Conservation (phyloP, 1,140 invertebrate species). For the Drosophila auraria region DNA sequence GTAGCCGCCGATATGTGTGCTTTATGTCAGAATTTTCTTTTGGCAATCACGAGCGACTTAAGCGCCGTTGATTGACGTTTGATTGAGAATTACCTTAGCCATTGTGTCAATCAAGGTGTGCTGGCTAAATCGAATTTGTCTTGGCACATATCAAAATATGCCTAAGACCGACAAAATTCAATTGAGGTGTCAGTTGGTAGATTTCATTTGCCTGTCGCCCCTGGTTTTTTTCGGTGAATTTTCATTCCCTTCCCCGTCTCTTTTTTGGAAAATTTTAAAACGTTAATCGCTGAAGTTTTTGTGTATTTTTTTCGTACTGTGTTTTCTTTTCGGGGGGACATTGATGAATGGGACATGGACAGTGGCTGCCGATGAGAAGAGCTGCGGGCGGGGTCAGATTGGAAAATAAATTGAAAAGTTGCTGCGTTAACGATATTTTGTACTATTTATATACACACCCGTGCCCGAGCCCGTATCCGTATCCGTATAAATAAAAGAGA, state of each 20-base stretch:
- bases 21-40: constrained; percentile 62
- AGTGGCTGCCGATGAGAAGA: constrained; percentile 13
- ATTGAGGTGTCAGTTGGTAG: constrained; percentile 74
- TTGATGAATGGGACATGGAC: constrained; percentile 65
- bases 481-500: constrained; percentile 46
- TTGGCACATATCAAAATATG: constrained; percentile 76
- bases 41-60: constrained; percentile 65
- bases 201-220: constrained; percentile 69
- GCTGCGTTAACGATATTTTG: constrained; percentile 52
- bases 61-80: constrained; percentile 74
- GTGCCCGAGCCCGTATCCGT: background rate
- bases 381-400: constrained; percentile 28
- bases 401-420: constrained; percentile 56
- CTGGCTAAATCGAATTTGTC: constrained; percentile 41
- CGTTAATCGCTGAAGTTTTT: constrained; percentile 63
- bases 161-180: constrained; percentile 53
- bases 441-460: constrained; percentile 44
- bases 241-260: constrained; percentile 3
- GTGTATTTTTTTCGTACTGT: constrained; percentile 25
- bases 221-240: constrained; percentile 46
- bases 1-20: background rate
- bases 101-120: constrained; percentile 72
- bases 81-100: constrained; percentile 77
- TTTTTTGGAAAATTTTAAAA: constrained; percentile 53
- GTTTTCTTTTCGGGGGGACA: constrained; percentile 49